Evolutionary conservation across 64 coral and sea anemone species (phyloP), one percentile per base, ranked within the genome.

Genomic region (Montipora cactus): DNA sequence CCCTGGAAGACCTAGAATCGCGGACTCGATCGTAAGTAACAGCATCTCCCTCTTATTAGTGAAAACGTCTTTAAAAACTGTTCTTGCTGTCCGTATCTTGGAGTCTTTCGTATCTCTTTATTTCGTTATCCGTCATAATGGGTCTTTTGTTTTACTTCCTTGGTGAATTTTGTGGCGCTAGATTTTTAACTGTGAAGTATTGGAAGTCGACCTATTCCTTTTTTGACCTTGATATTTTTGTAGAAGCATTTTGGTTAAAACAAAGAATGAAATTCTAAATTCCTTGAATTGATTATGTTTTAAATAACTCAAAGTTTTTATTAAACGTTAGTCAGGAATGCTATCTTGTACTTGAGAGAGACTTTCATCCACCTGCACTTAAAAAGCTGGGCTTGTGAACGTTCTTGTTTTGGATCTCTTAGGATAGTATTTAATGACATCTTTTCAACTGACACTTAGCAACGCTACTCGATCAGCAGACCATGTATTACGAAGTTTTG

Each of bases 1-100:
- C 46, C 92, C 92, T 70, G 85, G 92, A 23, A 93, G 92, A 78
- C 92, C 92, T 73, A 93, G 92, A 78, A 78, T 73, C 13, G 49
- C 72, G 15, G 92, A 93, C 50, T 72, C 74, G 18, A 21, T 50
- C 53, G 92, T 93, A 57, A 79, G 92, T 88, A 8, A 6, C 6
- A 57, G 6, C 11, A 11, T 11, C 11, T 8, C 53, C 11, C 53
- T 57, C 11, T 6, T 4, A 57, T 37, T 37, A 37, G 37, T 37
- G 37, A 37, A 37, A 37, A 37, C 37, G 37, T 37, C 37, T 37
- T 37, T 37, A 19, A 88, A 46, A 84, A 47, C 59, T 84, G 3
- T 19, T 44, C 59, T 67, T 84, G 16, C 28, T 67, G 47, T 67
- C 59, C 59, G 12, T 0, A 12, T 13, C 74, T 46, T 21, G 16